Conservation (phyloP, 1,140 invertebrate genomes). For the Drosophila sulfurigaster region DNA sequence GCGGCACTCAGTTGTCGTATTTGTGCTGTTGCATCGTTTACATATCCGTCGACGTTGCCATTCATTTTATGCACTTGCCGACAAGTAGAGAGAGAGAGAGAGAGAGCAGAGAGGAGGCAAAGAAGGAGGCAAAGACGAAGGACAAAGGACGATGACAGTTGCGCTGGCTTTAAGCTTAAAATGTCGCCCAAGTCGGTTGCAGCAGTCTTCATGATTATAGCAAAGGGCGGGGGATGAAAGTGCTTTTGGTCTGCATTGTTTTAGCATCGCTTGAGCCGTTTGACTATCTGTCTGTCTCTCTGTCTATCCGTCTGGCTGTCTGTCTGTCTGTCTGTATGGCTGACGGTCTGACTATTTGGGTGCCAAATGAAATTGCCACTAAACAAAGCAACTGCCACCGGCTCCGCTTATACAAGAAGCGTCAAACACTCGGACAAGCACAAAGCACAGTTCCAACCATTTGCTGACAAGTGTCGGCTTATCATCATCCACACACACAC, state of each 20-base stretch:
- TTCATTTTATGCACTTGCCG: constrained; percentile 2
- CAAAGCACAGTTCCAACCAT: constrained; percentile 13
- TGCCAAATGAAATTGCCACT: constrained; percentile 30
- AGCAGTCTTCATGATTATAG: too few species aligned
- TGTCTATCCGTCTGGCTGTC: background rate
- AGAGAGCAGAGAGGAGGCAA: too few species aligned
- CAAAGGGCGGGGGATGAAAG: too few species aligned
- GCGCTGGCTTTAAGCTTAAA: background rate
- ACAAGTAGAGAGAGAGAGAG: too few species aligned
- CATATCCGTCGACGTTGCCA: background rate
- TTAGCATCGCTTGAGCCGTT: too few species aligned
- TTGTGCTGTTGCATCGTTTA: constrained; percentile 3
- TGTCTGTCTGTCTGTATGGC: constrained; percentile 1
- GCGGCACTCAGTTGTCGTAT: background rate
- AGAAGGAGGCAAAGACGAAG: too few species aligned
- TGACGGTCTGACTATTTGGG: background rate
- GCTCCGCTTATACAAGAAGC: constrained; percentile 1
- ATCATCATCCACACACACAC: background rate
- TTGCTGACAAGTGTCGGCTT: constrained; percentile 2
- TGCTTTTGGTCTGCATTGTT: too few species aligned
- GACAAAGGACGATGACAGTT: background rate
- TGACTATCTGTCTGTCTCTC: background rate
- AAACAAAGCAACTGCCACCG: constrained; percentile 27
- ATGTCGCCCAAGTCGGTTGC: background rate
- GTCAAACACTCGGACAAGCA: constrained; percentile 18